These are phyloP conservation scores for Sylvietta virens DNA, from an alignment of 2,113 vertebrate genomes.

Conservation along the genomic window DNA sequence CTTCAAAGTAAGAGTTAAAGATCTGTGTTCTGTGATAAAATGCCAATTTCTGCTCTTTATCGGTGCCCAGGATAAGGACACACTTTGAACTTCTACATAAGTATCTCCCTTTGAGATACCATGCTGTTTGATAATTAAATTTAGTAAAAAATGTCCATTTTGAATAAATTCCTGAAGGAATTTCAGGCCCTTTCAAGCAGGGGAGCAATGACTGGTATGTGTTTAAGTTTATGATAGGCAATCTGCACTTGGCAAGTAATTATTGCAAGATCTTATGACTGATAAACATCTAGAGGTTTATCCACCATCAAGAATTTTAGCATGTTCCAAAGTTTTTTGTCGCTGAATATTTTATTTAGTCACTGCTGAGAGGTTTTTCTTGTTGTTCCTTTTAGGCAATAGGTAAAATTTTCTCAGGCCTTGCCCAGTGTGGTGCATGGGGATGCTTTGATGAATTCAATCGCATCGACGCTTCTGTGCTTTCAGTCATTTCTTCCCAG, in stretches of 20 bases:
- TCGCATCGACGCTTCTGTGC: conserved; percentile 91
- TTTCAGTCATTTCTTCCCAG: conserved; percentile 97
- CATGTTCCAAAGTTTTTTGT: neutral
- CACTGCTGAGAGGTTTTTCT: neutral
- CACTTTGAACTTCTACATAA: neutral
- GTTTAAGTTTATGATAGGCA: neutral
- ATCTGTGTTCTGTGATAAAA: neutral
- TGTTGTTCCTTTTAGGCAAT: conserved; percentile 76
- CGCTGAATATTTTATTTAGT: neutral
- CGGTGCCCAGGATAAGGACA: neutral
- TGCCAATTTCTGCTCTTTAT: neutral
- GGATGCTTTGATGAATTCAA: conserved; percentile 99
- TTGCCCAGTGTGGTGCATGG: conserved; percentile 95
- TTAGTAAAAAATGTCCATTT: neutral
- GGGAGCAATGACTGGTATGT: neutral
- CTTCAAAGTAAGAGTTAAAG: conserved; percentile 80
- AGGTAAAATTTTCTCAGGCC: conserved; percentile 93
- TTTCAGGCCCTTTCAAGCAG: neutral
- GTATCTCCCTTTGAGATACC: neutral
- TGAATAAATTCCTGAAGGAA: neutral
- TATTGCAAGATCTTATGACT: neutral
- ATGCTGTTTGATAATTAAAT: neutral
- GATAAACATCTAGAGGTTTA: neutral
- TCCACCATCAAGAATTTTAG: neutral
- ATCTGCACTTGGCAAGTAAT: neutral